Evolutionary conservation across 2,113 vertebrate genomes (phyloP), one percentile per base, ranked within the genome.

Genomic region (Thermophis baileyi): DNA sequence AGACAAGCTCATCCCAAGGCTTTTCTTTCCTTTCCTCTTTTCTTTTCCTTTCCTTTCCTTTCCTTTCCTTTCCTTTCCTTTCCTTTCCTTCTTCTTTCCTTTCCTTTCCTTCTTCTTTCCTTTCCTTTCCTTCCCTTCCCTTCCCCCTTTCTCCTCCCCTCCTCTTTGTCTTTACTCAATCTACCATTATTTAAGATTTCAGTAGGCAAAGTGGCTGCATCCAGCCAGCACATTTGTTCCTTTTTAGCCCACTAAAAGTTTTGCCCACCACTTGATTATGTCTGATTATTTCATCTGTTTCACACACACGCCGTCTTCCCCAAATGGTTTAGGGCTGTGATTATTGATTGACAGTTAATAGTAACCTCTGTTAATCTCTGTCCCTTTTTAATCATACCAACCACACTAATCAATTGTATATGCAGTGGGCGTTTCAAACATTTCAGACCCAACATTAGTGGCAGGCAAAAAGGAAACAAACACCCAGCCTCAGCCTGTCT

Each of bases 21-120:
- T n/a, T n/a, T n/a, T n/a, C n/a, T n/a, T n/a, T n/a, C n/a, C n/a
- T n/a, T n/a, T n/a, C n/a, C n/a, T n/a, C n/a, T n/a, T n/a, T 3
- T 6, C 1, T 3, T 16, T 3, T 4, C 3, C 2, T 8, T 27
- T 3, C 2, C 25, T 3, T 30, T 11, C 8, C 8, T 6, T 25
- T 25, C 27, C 1, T 30, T 11, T 3, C 25, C 7, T 25, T 60
- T 10, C 3, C 11, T 8, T 27, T 10, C 7, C 7, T n/a, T n/a
- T n/a, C 22, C 6, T 25, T 60, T 16, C 18, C 1, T 3, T 16
- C 11, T 4, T 2, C 2, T 8, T 27, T 3, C 2, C 25, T 3
- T 30, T 11, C 8, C 8, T 6, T 25, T 3, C 4, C 1, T 3
- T 16, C 11, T 4, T 2, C 2, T 8, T 27, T 3, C 2, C 25